phyloP scores from a whole-genome alignment of 2,113 vertebrate genomes.

The Garra rufa region DNA sequence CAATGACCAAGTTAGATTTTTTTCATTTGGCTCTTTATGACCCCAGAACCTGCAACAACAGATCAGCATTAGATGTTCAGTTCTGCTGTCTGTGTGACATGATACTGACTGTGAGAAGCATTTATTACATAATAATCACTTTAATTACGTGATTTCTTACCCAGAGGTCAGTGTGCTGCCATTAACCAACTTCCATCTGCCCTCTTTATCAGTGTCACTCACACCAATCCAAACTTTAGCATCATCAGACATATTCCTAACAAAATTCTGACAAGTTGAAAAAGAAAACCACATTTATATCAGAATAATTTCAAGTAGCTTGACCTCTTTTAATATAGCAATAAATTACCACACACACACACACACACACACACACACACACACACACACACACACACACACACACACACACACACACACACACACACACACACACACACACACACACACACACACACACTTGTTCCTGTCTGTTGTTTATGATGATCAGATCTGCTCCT shows the following conservation, averaged over 20 bases:
- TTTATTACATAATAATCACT: background rate
- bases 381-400: no score
- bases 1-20: background rate
- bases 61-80: background rate
- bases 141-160: background rate
- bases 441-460: no score
- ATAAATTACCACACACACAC: no score
- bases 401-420: no score
- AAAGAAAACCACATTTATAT: no score
- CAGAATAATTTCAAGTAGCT: no score
- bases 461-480: background rate
- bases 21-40: background rate
- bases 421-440: no score
- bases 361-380: no score
- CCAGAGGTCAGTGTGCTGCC: background rate
- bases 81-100: background rate
- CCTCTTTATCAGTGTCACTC: background rate
- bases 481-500: background rate
- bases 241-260: no score
- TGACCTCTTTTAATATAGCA: no score
- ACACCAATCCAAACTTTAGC: background rate
- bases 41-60: conserved; percentile 3
- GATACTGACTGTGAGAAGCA: background rate
- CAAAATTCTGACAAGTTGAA: background rate
- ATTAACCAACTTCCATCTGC: background rate